Evolutionary conservation across 2,113 vertebrate species (phyloP).

Genomic region (Lamprologus lemairii): DNA sequence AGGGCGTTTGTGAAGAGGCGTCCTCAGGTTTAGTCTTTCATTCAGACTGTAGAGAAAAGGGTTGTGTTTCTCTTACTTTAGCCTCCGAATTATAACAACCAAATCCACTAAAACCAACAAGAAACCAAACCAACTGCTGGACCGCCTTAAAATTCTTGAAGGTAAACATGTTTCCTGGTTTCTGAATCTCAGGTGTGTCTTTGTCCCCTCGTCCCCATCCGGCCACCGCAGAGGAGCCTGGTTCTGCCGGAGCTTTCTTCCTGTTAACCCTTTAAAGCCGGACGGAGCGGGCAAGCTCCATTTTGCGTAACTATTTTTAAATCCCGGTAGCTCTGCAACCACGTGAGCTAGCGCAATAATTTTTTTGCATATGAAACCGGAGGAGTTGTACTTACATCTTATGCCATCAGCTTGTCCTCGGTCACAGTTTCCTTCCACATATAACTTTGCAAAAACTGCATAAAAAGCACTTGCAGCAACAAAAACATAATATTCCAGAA

Average conservation of each 20-base stretch:
- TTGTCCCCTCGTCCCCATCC: neutral
- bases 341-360: fast-evolving
- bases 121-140: neutral
- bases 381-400: no score
- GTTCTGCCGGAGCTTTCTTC: neutral
- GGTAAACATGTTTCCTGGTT: neutral
- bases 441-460: fast-evolving
- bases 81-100: neutral
- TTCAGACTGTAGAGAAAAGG: neutral
- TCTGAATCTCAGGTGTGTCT: neutral
- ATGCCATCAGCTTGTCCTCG: no score
- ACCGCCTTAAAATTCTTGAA: neutral
- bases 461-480: no score
- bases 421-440: no score
- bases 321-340: fast-evolving
- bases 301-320: fast-evolving
- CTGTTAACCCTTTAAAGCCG: neutral
- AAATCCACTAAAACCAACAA: neutral
- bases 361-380: no score
- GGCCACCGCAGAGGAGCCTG: neutral
- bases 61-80: neutral
- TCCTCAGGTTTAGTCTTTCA: neutral
- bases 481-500: no score
- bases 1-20: neutral
- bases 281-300: fast-evolving